These are phyloP conservation scores for Galaxias olidus DNA, from an alignment of 2,797 vertebrate genomes.

Conservation along the genomic window DNA sequence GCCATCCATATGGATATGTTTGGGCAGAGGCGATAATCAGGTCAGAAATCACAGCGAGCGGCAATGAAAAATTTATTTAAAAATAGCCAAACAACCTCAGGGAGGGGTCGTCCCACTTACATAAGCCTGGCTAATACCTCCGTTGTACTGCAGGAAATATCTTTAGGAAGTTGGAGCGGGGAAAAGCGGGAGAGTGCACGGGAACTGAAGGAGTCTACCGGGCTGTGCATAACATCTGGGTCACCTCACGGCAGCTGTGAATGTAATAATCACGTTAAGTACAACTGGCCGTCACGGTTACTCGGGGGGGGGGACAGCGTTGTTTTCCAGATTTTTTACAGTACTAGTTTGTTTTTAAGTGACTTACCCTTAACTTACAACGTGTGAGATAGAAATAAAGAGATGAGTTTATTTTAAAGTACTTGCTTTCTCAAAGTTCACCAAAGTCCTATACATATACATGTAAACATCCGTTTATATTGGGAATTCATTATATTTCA, in stretches of 20 bases:
- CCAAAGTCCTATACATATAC: too few species aligned
- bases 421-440: too few species aligned
- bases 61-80: constrained; percentile 54
- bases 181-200: neutral
- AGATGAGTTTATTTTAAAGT: too few species aligned
- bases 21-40: constrained; percentile 50
- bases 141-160: neutral
- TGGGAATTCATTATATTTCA: too few species aligned
- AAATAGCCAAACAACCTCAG: constrained; percentile 53
- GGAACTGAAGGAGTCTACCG: constrained; percentile 3
- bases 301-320: constrained; percentile 26
- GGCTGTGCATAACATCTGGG: constrained; percentile 36
- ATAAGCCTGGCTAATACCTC: constrained; percentile 29
- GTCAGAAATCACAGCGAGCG: constrained; percentile 44
- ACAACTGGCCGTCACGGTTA: constrained; percentile 41
- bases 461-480: too few species aligned
- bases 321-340: constrained; percentile 13
- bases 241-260: constrained; percentile 53
- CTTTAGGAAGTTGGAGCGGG: neutral
- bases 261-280: constrained; percentile 46
- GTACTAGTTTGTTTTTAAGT: neutral
- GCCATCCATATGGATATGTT: constrained; percentile 8
- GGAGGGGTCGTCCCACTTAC: constrained; percentile 56
- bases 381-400: constrained; percentile 12
- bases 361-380: constrained; percentile 36